phyloP scores from a whole-genome alignment of 2,113 vertebrate genomes.

The Oreocharis arfaki region DNA sequence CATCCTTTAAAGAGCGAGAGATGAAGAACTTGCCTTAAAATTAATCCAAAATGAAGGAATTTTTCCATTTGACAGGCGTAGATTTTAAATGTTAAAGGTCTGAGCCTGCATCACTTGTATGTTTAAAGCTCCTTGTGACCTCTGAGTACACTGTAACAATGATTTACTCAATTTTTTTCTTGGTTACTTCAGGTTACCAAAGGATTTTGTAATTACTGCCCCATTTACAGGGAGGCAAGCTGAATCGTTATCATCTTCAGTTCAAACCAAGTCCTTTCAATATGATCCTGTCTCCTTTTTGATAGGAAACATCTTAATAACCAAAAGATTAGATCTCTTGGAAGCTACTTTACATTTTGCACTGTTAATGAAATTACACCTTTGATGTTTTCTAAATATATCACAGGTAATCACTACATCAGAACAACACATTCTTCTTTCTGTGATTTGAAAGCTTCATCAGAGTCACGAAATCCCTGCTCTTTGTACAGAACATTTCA shows the following conservation, averaged over 20 bases:
- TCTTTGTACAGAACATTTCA: background rate
- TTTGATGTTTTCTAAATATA: background rate
- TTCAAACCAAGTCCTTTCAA: background rate
- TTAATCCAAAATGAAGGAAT: background rate
- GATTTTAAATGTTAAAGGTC: constrained; percentile 21
- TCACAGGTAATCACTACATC: background rate
- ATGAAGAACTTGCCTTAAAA: background rate
- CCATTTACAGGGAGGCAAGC: background rate
- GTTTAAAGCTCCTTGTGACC: background rate
- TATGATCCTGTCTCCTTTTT: background rate
- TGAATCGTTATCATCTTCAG: background rate
- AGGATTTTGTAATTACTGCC: background rate
- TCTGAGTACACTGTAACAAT: background rate
- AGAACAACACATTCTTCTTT: background rate
- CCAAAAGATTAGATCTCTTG: background rate
- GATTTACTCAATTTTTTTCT: background rate
- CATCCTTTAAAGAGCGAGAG: background rate
- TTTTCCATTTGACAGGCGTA: background rate
- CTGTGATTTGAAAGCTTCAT: background rate
- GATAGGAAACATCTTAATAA: background rate
- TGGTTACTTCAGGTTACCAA: background rate
- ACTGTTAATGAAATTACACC: background rate
- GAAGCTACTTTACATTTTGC: background rate
- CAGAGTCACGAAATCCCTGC: background rate
- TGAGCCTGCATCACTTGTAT: background rate